Evolutionary conservation across 2,888 invertebrate genomes (phyloP), one percentile per base, ranked within the genome.

Genomic region (Hypomecis atomaria): DNA sequence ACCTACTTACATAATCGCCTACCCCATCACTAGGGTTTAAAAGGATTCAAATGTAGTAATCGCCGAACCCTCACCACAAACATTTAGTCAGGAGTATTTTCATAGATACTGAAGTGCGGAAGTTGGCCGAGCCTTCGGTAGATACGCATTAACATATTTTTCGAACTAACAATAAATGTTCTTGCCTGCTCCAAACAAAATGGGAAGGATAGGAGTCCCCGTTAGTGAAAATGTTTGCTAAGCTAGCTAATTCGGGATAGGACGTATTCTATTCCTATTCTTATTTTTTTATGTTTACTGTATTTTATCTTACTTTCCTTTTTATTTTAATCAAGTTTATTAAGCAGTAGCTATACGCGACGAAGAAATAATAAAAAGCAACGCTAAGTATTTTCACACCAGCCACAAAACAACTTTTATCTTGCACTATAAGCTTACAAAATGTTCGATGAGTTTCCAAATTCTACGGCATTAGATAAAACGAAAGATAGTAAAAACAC

Each of bases 31-130:
- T 76, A 73, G 61, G 68, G 70, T 72, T 74, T 76, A 80, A 80
- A 79, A 80, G 78, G 76, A 78, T 80, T 78, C 73, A 70, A 78
- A 77, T 78, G 72, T 71, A 74, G 73, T 72, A 69, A 70, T 72
- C 67, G 65, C 53, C 56, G 67, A 65, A 59, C 66, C 70, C 71
- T 59, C 60, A 67, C 67, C 65, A 71, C 74, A 73, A 74, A 73
- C 71, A 71, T 69, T 70, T 59, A 65, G 63, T 59, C 59, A 64
- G 56, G 66, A 74, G 69, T 72, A 69, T 70, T 71, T 72, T 67
- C 65, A 63, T 65, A 72, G 67, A 72, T 72, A 74, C 47, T 66
- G 62, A 53, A 74, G 67, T 67, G 50, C 63, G 68, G 64, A 67
- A 69, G 67, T 67, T 67, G 61, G 59, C 56, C 36, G 48, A 60